Conservation (phyloP, 2,113 vertebrate species). For the Oceanodroma tethys region DNA sequence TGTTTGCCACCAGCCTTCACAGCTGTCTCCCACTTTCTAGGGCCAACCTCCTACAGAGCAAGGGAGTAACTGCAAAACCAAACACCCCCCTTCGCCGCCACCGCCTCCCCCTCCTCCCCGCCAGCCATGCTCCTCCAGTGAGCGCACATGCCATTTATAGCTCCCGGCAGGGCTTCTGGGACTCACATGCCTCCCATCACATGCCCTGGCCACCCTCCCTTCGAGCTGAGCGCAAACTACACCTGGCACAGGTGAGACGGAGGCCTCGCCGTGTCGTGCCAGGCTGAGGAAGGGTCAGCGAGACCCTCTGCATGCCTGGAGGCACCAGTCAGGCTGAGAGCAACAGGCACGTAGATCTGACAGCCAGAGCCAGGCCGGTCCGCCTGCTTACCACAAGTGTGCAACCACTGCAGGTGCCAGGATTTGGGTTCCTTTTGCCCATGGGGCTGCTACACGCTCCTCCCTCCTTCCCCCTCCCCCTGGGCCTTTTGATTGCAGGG, state of each 20-base stretch:
- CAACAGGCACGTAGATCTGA: rapidly evolving
- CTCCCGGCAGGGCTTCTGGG: constrained; percentile 27
- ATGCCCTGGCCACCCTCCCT: background rate
- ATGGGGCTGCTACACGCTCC: rapidly evolving
- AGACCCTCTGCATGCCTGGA: background rate
- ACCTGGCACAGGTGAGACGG: constrained; percentile 28
- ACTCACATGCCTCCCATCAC: constrained; percentile 60
- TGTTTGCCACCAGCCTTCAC: background rate
- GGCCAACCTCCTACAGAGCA: background rate
- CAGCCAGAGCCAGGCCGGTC: rapidly evolving
- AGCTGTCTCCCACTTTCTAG: background rate
- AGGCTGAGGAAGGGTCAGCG: background rate
- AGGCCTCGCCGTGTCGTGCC: rapidly evolving
- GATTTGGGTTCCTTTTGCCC: background rate
- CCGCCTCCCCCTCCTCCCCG: background rate
- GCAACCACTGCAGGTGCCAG: background rate
- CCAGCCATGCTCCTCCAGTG: constrained; percentile 54
- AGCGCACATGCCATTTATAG: constrained; percentile 63
- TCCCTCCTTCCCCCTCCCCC: background rate
- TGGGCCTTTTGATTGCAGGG: background rate
- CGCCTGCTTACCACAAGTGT: background rate
- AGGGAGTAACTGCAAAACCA: background rate
- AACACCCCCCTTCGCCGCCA: background rate
- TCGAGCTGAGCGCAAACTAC: background rate
- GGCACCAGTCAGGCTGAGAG: background rate